phyloP scores from a whole-genome alignment of 1,140 invertebrate species.

The Brachionus plicatilis region DNA sequence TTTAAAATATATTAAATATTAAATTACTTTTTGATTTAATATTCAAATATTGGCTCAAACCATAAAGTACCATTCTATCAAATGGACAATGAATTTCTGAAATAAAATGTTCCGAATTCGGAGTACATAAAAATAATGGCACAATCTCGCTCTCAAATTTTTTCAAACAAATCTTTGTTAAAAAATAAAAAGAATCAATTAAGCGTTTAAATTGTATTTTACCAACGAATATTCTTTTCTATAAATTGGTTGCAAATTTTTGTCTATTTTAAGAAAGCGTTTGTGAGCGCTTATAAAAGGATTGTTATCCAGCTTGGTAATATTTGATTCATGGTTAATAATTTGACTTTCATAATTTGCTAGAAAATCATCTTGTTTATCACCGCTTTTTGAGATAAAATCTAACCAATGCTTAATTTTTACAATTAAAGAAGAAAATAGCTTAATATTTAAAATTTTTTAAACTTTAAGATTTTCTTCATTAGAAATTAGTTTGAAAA shows the following conservation, averaged over 20 bases:
- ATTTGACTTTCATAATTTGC: neutral
- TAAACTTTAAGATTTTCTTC: conserved; percentile 18
- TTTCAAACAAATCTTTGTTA: neutral
- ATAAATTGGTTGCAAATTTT: neutral
- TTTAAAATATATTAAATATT: no score
- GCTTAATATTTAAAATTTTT: neutral
- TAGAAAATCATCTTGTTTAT: neutral
- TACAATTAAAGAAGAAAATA: neutral
- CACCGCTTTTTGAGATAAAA: conserved; percentile 20
- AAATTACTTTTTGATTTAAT: conserved; percentile 35
- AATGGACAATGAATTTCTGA: neutral
- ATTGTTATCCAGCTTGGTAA: neutral
- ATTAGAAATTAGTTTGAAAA: neutral
- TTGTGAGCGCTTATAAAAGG: neutral
- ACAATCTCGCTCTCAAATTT: conserved; percentile 1
- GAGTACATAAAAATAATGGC: neutral
- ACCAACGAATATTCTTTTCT: neutral
- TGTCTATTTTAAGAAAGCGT: neutral
- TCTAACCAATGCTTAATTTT: conserved; percentile 8
- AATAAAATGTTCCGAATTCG: neutral
- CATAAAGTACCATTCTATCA: conserved; percentile 33
- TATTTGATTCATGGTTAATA: neutral
- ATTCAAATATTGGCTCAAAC: conserved; percentile 32
- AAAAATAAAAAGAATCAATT: neutral
- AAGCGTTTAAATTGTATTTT: neutral